Evolutionary conservation across 2,113 vertebrate species (phyloP).

Genomic region (Datnioides undecimradiatus): DNA sequence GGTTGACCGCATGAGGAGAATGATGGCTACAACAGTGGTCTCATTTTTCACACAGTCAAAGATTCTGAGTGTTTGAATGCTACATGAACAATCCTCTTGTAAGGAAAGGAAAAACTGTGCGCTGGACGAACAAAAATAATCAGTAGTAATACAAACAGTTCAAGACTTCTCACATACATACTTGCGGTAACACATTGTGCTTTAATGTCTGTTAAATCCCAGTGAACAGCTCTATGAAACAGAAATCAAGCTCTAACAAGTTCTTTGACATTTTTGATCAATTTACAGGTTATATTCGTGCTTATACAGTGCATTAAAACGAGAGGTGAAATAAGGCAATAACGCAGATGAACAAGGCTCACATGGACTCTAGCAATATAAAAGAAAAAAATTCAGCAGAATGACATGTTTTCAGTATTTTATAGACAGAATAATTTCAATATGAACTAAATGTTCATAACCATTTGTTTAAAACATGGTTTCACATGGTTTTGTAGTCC

Average conservation of each 20-base stretch:
- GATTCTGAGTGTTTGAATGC: background rate
- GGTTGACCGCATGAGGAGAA: conserved; percentile 36
- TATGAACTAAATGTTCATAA: background rate
- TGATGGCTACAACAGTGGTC: conserved; percentile 14
- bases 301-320: background rate
- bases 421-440: background rate
- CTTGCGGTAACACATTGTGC: background rate
- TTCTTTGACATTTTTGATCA: too few relatives aligned
- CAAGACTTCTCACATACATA: too few relatives aligned
- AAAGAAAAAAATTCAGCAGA: background rate
- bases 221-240: background rate
- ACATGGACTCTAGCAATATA: background rate
- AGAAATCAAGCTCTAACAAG: background rate
- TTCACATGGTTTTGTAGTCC: background rate
- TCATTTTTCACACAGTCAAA: conserved; percentile 51
- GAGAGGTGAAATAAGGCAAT: background rate
- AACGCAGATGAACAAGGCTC: background rate
- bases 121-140: background rate
- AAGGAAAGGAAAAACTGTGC: background rate
- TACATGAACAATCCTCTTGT: background rate
- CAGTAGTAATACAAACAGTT: too few relatives aligned
- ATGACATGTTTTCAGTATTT: background rate
- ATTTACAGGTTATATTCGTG: background rate
- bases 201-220: background rate
- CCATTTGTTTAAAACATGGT: background rate